Conservation (phyloP, 2,888 invertebrate genomes). For the Nemurella pictetii region DNA sequence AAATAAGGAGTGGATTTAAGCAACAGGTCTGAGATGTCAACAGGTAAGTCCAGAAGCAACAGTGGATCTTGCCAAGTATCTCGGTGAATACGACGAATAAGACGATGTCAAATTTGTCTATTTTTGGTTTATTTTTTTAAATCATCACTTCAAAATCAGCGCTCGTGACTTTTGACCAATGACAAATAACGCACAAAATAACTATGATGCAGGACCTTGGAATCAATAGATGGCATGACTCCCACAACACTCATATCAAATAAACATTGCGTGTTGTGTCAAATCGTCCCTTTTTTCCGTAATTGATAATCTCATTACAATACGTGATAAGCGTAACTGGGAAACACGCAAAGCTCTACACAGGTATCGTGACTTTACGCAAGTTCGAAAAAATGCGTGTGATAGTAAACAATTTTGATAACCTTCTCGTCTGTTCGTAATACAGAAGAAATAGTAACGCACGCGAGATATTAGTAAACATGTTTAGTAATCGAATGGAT, state of each 20-base stretch:
- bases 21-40: not conserved
- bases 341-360: not conserved
- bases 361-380: not conserved
- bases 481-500: too few species aligned
- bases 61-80: not conserved
- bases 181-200: not conserved
- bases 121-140: not conserved
- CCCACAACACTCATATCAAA: not conserved
- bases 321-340: not conserved
- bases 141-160: not conserved
- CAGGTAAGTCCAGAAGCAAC: not conserved
- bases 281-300: not conserved
- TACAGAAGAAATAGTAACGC: too few species aligned
- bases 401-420: not conserved
- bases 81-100: not conserved
- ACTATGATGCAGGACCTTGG: not conserved
- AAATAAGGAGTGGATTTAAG: not conserved
- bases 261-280: not conserved
- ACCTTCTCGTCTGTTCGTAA: too few species aligned
- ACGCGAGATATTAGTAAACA: too few species aligned
- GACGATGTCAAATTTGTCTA: too few species aligned
- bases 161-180: not conserved
- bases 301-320: not conserved
- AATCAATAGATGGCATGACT: not conserved
- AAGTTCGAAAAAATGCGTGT: not conserved